These are phyloP conservation scores for Thaumetopoea pityocampa DNA, from an alignment of 1,140 invertebrate genomes.

Conservation along the genomic window DNA sequence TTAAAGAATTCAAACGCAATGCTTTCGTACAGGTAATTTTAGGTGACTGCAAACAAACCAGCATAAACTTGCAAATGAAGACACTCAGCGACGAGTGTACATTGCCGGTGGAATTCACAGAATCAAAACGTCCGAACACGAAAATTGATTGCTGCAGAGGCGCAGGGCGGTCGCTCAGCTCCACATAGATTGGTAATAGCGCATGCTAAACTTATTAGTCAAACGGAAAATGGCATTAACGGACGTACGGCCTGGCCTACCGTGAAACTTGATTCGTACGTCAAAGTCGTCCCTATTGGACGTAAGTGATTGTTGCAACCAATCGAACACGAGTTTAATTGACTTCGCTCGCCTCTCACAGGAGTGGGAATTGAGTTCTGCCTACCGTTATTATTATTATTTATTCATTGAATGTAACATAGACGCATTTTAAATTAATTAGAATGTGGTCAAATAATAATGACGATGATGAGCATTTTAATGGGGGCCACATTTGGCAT, in stretches of 20 bases:
- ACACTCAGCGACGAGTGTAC: conserved; percentile 37
- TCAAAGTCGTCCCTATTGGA: conserved; percentile 57
- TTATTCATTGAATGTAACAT: no score
- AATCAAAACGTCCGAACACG: conserved; percentile 66
- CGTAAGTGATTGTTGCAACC: conserved; percentile 67
- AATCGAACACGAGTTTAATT: conserved; percentile 52
- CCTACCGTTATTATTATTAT: no score
- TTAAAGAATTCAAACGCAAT: conserved; percentile 10
- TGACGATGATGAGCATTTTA: no score
- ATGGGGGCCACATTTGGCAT: no score
- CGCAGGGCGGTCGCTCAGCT: conserved; percentile 45
- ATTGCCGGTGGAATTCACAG: conserved; percentile 41
- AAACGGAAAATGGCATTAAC: conserved; percentile 71
- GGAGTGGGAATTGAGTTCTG: conserved; percentile 19
- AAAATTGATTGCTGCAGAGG: conserved; percentile 67
- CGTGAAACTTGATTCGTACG: conserved; percentile 61
- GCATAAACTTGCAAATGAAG: conserved; percentile 46
- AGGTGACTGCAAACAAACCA: conserved; percentile 29
- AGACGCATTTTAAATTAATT: no score
- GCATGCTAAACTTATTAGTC: conserved; percentile 72
- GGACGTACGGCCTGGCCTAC: conserved; percentile 44
- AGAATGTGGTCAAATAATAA: no score
- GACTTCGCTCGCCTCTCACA: conserved; percentile 8
- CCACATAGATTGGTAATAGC: conserved; percentile 70
- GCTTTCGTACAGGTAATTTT: conserved; percentile 18